Conservation (phyloP, 2,113 vertebrate species). For the Spea multiplicata region DNA sequence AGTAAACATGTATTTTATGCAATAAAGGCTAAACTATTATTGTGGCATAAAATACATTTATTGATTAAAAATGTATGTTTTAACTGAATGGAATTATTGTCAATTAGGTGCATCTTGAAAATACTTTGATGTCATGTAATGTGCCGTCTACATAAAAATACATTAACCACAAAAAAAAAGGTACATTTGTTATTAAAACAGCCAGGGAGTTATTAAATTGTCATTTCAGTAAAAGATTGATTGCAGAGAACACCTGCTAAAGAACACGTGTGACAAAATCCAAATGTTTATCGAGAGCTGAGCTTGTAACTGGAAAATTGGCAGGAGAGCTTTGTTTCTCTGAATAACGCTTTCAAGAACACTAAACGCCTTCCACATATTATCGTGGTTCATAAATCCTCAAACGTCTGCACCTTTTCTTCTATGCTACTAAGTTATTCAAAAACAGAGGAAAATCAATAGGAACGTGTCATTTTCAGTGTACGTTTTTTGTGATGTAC, state of each 20-base stretch:
- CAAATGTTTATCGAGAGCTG: constrained; percentile 47
- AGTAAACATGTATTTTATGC: no score
- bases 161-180: not conserved
- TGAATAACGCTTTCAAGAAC: constrained; percentile 23
- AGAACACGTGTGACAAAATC: constrained; percentile 49
- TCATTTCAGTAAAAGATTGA: not conserved
- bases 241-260: constrained; percentile 47
- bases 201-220: not conserved
- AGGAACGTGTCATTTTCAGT: no score
- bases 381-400: not conserved
- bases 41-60: no score
- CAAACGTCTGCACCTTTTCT: not conserved
- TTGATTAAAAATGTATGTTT: no score
- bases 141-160: not conserved
- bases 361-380: constrained; percentile 2
- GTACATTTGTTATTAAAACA: not conserved
- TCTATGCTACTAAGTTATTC: not conserved
- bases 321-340: constrained; percentile 42
- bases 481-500: no score
- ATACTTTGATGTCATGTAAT: not conserved
- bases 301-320: constrained; percentile 44
- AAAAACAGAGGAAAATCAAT: not conserved
- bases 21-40: no score
- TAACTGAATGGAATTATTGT: no score
- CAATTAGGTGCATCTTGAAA: not conserved